Percentiles rank a stretch among this genome's conserved stretches.
phyloP scores from a whole-genome alignment of 1,140 invertebrate species.

The Drosophila pachea region DNA sequence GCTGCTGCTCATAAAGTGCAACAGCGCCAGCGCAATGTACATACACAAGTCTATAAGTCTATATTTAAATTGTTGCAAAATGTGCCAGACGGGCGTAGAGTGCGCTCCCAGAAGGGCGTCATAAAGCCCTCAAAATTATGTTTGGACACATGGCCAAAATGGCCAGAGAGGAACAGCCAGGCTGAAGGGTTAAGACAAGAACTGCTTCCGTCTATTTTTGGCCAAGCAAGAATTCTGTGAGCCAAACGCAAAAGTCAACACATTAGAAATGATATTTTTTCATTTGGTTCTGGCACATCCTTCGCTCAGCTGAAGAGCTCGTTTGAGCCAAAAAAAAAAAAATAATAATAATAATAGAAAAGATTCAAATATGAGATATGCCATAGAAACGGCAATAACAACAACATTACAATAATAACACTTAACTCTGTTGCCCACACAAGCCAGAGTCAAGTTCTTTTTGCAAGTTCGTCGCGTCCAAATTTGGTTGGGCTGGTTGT shows the following conservation, averaged over 20 bases:
- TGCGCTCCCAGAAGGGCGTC: conserved; percentile 37
- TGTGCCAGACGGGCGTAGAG: conserved; percentile 37
- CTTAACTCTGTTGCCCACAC: conserved; percentile 40
- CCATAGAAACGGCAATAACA: conserved; percentile 13
- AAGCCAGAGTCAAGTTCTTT: conserved; percentile 27
- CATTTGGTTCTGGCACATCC: conserved; percentile 16
- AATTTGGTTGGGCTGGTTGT: conserved; percentile 61
- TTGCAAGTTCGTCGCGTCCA: conserved; percentile 46
- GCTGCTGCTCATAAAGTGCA: conserved; percentile 51
- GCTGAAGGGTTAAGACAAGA: not conserved
- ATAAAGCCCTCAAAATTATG: conserved; percentile 46
- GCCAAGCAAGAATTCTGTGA: conserved; percentile 25
- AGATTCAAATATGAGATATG: conserved; percentile 18
- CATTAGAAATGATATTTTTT: conserved; percentile 1
- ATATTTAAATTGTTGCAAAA: conserved; percentile 66
- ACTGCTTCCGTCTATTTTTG: conserved; percentile 29
- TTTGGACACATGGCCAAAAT: conserved; percentile 14
- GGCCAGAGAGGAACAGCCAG: not conserved
- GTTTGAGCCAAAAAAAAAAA: conserved; percentile 21
- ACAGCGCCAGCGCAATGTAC: conserved; percentile 24
- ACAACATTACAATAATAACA: conserved; percentile 43
- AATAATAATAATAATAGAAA: conserved; percentile 38
- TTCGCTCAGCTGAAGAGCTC: not conserved
- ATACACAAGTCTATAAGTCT: conserved; percentile 61
- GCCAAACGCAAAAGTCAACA: conserved; percentile 22